A percentile compares a stretch with the other conserved stretches of the same genome.
These are phyloP conservation scores for Typhlichthys eigenmanni DNA, from an alignment of 2,797 vertebrate genomes.

Conservation along the genomic window DNA sequence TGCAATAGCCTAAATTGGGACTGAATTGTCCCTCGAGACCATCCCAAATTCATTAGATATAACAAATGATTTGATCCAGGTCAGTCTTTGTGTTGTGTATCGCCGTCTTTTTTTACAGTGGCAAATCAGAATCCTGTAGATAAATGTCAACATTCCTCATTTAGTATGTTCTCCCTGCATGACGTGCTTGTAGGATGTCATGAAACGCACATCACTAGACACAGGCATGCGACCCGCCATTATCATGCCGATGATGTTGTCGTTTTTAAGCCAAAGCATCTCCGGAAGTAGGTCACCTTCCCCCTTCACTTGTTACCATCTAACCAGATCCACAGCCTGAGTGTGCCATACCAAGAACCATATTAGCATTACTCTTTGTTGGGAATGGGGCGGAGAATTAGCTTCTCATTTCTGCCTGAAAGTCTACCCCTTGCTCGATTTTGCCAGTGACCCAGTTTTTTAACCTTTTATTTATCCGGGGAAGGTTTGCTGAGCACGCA, in stretches of 20 bases:
- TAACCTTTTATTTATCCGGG: slow-evolving; percentile 42
- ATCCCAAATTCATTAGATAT: too few relatives aligned
- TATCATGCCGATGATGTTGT: slow-evolving; percentile 63
- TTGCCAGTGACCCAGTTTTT: slow-evolving; percentile 63
- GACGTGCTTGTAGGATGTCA: not conserved
- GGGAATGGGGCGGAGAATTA: slow-evolving; percentile 25
- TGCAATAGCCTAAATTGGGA: too few relatives aligned
- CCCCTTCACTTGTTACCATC: slow-evolving; percentile 29
- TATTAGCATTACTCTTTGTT: slow-evolving; percentile 49
- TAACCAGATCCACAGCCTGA: slow-evolving; percentile 48
- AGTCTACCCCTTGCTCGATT: slow-evolving; percentile 39
- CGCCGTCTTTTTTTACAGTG: not conserved
- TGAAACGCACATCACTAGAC: slow-evolving; percentile 18
- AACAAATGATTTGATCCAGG: too few relatives aligned
- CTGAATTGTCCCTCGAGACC: too few relatives aligned
- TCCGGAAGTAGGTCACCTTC: slow-evolving; percentile 62
- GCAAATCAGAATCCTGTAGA: slow-evolving; percentile 10
- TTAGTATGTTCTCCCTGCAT: slow-evolving; percentile 11
- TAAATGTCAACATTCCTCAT: slow-evolving; percentile 17
- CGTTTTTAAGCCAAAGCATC: slow-evolving; percentile 41
- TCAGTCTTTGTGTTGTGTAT: not conserved
- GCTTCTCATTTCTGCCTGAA: slow-evolving; percentile 41
- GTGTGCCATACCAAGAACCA: slow-evolving; percentile 33
- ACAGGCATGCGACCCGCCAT: slow-evolving; percentile 40
- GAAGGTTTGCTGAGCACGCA: slow-evolving; percentile 15